Evolutionary conservation across 1,140 invertebrate genomes (phyloP).

Genomic region (Euura lappo): DNA sequence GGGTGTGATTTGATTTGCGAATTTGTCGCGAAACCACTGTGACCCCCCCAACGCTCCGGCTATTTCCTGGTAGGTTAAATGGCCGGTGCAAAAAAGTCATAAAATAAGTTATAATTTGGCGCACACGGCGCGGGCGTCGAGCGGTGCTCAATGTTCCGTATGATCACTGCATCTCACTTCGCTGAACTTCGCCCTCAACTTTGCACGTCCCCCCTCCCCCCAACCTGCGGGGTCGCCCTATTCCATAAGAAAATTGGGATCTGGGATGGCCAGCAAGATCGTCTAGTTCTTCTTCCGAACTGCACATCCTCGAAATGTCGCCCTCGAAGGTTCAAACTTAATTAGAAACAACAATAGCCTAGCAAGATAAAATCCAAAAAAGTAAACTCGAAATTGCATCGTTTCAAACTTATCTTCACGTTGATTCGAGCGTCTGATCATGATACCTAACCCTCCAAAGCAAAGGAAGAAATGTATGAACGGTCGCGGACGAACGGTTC

Average conservation of each 20-base stretch:
- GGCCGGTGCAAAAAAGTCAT: conserved; percentile 61
- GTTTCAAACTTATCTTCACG: too few species aligned
- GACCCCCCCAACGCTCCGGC: conserved; percentile 19
- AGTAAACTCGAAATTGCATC: background rate
- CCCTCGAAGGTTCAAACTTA: background rate
- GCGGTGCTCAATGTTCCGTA: conserved; percentile 60
- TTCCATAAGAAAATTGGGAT: background rate
- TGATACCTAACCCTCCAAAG: too few species aligned
- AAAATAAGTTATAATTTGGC: conserved; percentile 64
- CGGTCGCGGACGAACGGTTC: background rate
- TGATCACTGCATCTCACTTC: conserved; percentile 59
- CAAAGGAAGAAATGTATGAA: background rate
- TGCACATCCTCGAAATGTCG: background rate
- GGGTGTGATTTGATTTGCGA: conserved; percentile 59
- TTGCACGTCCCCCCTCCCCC: conserved; percentile 47
- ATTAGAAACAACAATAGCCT: background rate
- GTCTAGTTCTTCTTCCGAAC: background rate
- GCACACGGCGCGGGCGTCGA: conserved; percentile 46
- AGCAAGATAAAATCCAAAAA: background rate
- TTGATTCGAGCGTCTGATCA: too few species aligned
- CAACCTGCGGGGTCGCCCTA: background rate
- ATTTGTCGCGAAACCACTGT: conserved; percentile 48
- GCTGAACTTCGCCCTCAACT: conserved; percentile 52
- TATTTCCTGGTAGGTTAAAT: conserved; percentile 51
- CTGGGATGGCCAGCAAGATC: background rate